Evolutionary conservation across 2,113 vertebrate genomes (phyloP).

Genomic region (Crotalus tigris): DNA sequence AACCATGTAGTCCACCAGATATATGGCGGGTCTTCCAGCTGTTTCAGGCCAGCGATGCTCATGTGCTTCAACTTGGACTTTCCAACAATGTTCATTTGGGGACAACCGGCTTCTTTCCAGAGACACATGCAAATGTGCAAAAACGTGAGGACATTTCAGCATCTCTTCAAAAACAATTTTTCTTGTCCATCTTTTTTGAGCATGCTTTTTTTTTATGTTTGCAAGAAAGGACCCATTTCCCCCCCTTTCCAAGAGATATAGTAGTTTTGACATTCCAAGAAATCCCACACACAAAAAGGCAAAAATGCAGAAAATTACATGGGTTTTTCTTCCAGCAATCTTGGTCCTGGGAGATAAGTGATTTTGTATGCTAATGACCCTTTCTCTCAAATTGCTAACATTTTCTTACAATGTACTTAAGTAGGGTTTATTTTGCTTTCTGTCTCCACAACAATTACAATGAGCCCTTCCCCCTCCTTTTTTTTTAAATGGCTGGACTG

Average conservation of each 20-base stretch:
- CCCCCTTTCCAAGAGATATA: slow-evolving; percentile 54
- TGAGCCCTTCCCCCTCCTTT: slow-evolving; percentile 37
- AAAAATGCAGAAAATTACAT: slow-evolving; percentile 63
- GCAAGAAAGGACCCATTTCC: slow-evolving; percentile 30
- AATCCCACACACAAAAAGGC: slow-evolving; percentile 58
- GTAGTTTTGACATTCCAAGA: slow-evolving; percentile 62
- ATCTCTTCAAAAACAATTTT: neutral
- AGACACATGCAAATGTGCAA: neutral
- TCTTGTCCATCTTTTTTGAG: slow-evolving; percentile 8
- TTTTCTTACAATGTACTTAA: slow-evolving; percentile 72
- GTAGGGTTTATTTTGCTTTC: slow-evolving; percentile 74
- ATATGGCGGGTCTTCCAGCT: neutral
- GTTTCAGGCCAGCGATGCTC: neutral
- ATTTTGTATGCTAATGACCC: slow-evolving; percentile 63
- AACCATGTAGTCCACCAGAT: neutral
- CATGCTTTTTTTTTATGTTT: neutral
- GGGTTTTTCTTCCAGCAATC: slow-evolving; percentile 37
- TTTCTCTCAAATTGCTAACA: slow-evolving; percentile 65
- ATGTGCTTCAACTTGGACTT: neutral
- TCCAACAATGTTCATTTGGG: neutral
- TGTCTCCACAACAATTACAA: slow-evolving; percentile 79
- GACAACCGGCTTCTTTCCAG: neutral
- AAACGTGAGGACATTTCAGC: fast-evolving
- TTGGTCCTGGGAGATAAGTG: slow-evolving; percentile 64
- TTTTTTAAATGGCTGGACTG: slow-evolving; percentile 62